Evolutionary conservation across 53 echinoderm and acorn worm genomes (phyloP).

Genomic region (Echinometra lucunter): DNA sequence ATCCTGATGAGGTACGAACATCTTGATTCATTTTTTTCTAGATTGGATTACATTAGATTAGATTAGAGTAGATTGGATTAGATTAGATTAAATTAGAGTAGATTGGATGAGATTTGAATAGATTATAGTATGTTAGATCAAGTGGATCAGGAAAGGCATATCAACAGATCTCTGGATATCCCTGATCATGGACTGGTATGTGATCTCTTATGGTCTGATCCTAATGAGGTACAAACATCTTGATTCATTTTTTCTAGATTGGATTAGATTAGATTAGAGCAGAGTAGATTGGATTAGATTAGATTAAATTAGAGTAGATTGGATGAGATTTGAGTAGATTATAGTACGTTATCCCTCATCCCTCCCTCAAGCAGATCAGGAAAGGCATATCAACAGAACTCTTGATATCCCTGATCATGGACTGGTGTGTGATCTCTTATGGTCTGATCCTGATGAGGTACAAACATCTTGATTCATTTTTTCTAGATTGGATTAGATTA

Average conservation of each 20-base stretch:
- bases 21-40: neutral
- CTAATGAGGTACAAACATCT: constrained; percentile 89
- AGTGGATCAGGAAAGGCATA: constrained; percentile 85
- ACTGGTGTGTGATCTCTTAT: constrained; percentile 91
- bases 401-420: constrained; percentile 91
- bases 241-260: neutral
- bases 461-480: neutral
- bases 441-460: constrained; percentile 97
- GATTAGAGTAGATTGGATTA: neutral
- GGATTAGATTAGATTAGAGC: neutral
- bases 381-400: constrained; percentile 80
- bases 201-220: constrained; percentile 98
- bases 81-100: constrained; percentile 54
- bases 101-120: constrained; percentile 53
- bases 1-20: constrained; percentile 95
- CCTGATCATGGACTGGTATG: constrained; percentile 97
- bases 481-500: neutral
- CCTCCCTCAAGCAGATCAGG: constrained; percentile 77
- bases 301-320: constrained; percentile 8
- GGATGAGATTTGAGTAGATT: constrained; percentile 60
- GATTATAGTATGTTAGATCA: constrained; percentile 67
- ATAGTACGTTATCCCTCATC: too few species aligned
- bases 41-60: neutral
- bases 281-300: constrained; percentile 40
- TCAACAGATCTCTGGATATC: constrained; percentile 90